Percentiles rank a stretch among this genome's conserved stretches.
Conservation (phyloP, 2,888 invertebrate genomes). For the Odontocolon sp. region DNA sequence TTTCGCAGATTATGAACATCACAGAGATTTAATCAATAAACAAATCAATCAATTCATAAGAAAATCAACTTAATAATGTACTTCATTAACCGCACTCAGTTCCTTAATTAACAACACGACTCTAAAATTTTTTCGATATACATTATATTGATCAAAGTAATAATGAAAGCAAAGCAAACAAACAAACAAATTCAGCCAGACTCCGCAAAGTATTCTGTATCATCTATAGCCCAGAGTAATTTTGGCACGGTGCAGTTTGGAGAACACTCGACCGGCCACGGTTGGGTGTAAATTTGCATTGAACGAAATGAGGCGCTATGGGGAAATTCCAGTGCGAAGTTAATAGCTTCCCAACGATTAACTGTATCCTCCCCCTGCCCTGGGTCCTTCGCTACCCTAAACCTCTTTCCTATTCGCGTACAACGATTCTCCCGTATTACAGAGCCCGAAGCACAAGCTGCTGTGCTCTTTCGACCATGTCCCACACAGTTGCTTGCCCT, state of each 20-base stretch:
- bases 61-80: no score
- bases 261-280: conserved; percentile 26
- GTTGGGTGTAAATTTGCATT: conserved; percentile 76
- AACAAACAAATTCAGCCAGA: no score
- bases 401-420: conserved; percentile 41
- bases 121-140: no score
- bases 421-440: background rate
- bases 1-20: no score
- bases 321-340: conserved; percentile 78
- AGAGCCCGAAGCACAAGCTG: conserved; percentile 4
- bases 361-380: conserved; percentile 71
- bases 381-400: conserved; percentile 41
- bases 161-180: background rate
- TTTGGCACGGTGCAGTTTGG: conserved; percentile 48
- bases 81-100: no score
- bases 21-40: no score
- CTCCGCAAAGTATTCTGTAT: no score
- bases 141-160: no score
- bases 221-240: no score
- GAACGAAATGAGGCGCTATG: conserved; percentile 78
- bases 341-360: conserved; percentile 80
- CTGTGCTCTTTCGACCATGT: conserved; percentile 46
- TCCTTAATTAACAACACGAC: no score
- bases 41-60: no score
- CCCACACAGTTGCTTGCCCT: conserved; percentile 48